Base-by-base conservation (phyloP, 2,888 invertebrate genomes). In the Leptinotarsa peninsularis region DNA sequence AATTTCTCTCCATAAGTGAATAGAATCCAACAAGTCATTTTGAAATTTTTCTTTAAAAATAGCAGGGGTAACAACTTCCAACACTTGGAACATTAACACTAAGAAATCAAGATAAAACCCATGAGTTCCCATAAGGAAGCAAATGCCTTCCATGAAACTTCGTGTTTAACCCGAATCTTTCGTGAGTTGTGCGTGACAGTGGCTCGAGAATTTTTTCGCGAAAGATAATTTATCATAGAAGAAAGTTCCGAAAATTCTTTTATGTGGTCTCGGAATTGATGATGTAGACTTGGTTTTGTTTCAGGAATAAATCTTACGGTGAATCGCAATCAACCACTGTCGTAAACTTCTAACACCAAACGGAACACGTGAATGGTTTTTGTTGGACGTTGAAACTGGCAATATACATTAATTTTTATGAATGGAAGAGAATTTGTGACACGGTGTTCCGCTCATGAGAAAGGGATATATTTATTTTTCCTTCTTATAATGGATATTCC, bases 211-310 rank as follows among this genome's bases (percentile, higher is more conserved):
- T 7, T 21, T 21, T 58, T 58, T 58, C 21, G 58, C 14, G 2
- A 23, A 58, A 58, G 58, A 21, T 58, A 58, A 58, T 58, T 58
- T 21, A 58, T 58, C 58, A 58, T 58, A 18, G 18, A 14, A 13
- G 7, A 23, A 58, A 58, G 58, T 58, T 58, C 58, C 13, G 58
- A 58, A 58, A 23, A 58, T 58, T 21, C 58, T 58, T 21, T 58
- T 21, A 58, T 58, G 58, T 18, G 58, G 13, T 23, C 14, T 58
- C n/a, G 18, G 21, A 58, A 58, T 58, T 58, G 56, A 58, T 58
- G 56, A 21, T 18, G 21, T 18, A 58, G 21, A 13, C 21, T 58
- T 58, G 21, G 58, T 21, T 21, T 58, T 21, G 58, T 58, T 18
- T 58, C 58, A 23, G 58, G 7, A 21, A 58, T 58, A 58, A 58